Base-by-base conservation (phyloP, 1,140 invertebrate genomes). In the Ectropis grisescens region DNA sequence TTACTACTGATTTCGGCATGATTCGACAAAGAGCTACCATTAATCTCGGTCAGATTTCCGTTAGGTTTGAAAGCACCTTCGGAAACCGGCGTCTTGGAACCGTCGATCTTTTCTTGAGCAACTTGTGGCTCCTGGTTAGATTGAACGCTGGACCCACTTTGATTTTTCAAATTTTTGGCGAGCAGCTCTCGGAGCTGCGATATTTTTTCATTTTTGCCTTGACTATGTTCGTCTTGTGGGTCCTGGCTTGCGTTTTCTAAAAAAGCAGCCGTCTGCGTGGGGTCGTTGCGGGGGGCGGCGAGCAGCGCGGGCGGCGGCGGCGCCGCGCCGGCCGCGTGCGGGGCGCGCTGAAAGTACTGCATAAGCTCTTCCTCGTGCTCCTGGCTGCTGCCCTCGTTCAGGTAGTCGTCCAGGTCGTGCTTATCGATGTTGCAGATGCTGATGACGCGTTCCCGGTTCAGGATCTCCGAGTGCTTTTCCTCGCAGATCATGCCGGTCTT, bases 331-430 rank as follows among this genome's bases (percentile, higher is more conserved):
- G 64, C 53, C 10, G 44, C 29, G 6, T 62, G 64, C 8, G 58
- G 71, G 37, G 82, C 76, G 52, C 83, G 75, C 41, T 88, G 85
- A 72, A 93, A 92, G 79, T 93, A 93, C 72, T 91, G 88, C 52
- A 92, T 72, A 41, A 93, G 61, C 72, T 93, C 91, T 56, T 91
- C 89, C 55, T 93, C 91, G 51, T 89, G 90, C 50, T 92, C 91
- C 58, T 93, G 89, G 26, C 90, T 91, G 70, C 91, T 92, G 26
- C 89, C 89, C 86, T 89, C 88, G 43, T 87, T 86, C 47, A 93
- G 83, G 66, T 92, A 93, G 71, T 92, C 90, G 56, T 91, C 89
- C 23, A 93, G 69, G 23, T 90, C 90, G 53, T 93, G 90, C 23
- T 90, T 89, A 55, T 92, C 90, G 41, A 93, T 88, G 29, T 88